Base-by-base conservation (phyloP, 1,140 invertebrate genomes). In the Phortica variegata region DNA sequence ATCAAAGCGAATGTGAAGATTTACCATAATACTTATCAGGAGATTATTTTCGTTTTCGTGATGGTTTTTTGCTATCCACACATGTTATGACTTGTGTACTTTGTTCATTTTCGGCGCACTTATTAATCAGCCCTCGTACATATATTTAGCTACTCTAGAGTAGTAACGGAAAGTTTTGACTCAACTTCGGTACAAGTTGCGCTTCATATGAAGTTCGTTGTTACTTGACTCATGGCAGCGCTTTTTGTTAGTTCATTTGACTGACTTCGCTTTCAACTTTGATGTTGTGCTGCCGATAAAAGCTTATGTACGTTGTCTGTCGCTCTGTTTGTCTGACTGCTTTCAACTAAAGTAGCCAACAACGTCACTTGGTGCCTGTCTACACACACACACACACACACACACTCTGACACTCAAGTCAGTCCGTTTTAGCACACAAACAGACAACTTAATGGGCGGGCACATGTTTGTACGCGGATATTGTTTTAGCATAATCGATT, bases 401-500 rank as follows among this genome's bases (percentile, higher is more conserved):
- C 26, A 12, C 21, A 21, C 21, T 26, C 9, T 17, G 33, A 36
- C 13, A 7, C 33, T 13, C 15, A 17, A 36, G 33, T 6, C 33
- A 16, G 13, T 36, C n/a, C 17, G 26, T 23, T 39, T 21, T 23
- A 1, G 39, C 19, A 41, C 2, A 21, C 19, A 18, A 13, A 31
- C 42, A 4, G 29, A 10, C 3, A 15, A 29, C 13, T 12, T 54
- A 59, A 52, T 55, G 52, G 59, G 48, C 56, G 61, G 55, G 54
- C 50, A 31, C 54, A 47, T 42, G 55, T 65, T 44, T 56, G 60
- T 60, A 61, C 53, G 59, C 65, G 66, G 66, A 70, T 70, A 70
- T 70, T 70, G 66, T 70, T 70, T 70, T 65, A 70, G 61, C 66
- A 62, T 70, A 70, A 70, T 70, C 66, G 66, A 70, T 70, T 69